A percentile compares a stretch with the other conserved stretches of the same genome.
Conservation (phyloP, 2,888 invertebrate genomes). For the Trypoxylon attenuatum region DNA sequence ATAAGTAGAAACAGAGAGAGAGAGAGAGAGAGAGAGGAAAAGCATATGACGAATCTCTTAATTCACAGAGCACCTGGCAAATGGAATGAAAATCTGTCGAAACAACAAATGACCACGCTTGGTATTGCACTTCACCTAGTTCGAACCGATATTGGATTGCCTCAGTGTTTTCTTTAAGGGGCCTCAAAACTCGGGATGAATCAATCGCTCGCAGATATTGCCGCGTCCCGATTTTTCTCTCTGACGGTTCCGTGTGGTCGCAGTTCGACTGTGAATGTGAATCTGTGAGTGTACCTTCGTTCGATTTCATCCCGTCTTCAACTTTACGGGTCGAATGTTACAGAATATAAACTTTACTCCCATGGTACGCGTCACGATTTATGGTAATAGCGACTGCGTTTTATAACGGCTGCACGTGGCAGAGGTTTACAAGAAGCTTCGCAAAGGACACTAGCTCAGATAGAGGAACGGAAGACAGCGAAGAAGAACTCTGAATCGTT, state of each 20-base stretch:
- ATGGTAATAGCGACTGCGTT: constrained; percentile 22
- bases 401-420: constrained; percentile 5
- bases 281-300: too few species aligned
- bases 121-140: constrained; percentile 24
- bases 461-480: not conserved
- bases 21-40: too few species aligned
- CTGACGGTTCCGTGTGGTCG: too few species aligned
- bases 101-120: constrained; percentile 41
- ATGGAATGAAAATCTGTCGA: constrained; percentile 43
- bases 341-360: constrained; percentile 27
- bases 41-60: too few species aligned
- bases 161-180: constrained; percentile 42
- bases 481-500: not conserved
- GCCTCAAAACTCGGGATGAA: constrained; percentile 40
- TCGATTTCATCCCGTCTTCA: constrained; percentile 30
- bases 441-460: constrained; percentile 2
- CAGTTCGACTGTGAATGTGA: too few species aligned
- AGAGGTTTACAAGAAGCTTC: not conserved
- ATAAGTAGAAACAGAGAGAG: too few species aligned
- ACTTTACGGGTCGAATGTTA: constrained; percentile 30
- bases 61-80: too few species aligned
- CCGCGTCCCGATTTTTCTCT: constrained; percentile 45
- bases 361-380: constrained; percentile 16
- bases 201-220: constrained; percentile 47
- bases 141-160: constrained; percentile 39